Evolutionary conservation across 2,797 vertebrate genomes (phyloP).

Genomic region (Tapirus indicus): DNA sequence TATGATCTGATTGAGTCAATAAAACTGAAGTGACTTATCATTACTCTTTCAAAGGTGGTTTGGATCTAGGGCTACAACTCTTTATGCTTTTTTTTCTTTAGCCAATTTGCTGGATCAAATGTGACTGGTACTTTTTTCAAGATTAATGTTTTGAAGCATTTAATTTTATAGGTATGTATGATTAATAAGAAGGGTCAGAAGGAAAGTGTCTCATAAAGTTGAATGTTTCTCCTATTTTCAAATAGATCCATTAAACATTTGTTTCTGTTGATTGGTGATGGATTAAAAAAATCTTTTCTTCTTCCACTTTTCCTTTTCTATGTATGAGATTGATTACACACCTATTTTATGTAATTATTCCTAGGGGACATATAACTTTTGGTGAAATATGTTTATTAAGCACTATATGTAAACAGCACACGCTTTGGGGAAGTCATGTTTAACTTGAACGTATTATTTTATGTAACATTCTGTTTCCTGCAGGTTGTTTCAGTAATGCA

Average conservation of each 20-base stretch:
- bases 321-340: slow-evolving; percentile 55
- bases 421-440: slow-evolving; percentile 58
- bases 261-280: slow-evolving; percentile 18
- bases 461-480: slow-evolving; percentile 69
- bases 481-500: slow-evolving; percentile 57
- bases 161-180: slow-evolving; percentile 21
- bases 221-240: slow-evolving; percentile 12
- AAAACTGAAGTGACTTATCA: slow-evolving; percentile 88
- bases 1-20: slow-evolving; percentile 92
- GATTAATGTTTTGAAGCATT: slow-evolving; percentile 41
- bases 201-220: background rate
- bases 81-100: slow-evolving; percentile 54
- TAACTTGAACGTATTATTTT: slow-evolving; percentile 74
- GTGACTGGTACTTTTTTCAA: slow-evolving; percentile 50
- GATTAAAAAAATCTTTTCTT: slow-evolving; percentile 45
- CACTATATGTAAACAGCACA: slow-evolving; percentile 74
- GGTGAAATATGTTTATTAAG: slow-evolving; percentile 78
- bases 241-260: slow-evolving; percentile 56
- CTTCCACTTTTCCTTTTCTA: slow-evolving; percentile 54
- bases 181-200: slow-evolving; percentile 6
- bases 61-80: slow-evolving; percentile 51
- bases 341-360: slow-evolving; percentile 74
- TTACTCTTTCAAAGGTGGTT: slow-evolving; percentile 85
- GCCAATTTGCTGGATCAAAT: slow-evolving; percentile 40
- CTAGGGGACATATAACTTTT: slow-evolving; percentile 66